Evolutionary conservation across 2,113 vertebrate genomes (phyloP), one percentile per base, ranked within the genome.

Genomic region (Pao palembangensis): DNA sequence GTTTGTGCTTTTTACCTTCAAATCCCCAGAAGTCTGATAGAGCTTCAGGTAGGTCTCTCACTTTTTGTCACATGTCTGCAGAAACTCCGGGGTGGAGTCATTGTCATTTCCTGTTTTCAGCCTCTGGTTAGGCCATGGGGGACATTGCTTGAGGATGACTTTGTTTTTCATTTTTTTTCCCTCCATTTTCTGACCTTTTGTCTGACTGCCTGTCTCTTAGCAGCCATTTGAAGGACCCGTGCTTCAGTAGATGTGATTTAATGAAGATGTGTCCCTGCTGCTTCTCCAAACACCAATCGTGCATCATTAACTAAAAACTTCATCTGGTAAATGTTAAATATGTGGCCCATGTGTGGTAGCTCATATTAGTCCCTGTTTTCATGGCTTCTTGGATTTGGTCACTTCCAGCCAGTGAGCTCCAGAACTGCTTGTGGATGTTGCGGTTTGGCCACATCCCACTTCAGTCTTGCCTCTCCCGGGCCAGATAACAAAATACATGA

Each of bases 221-320:
- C 87, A 88, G 85, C 87, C 85, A 86, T 90, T 87, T 79, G 50
- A 84, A 85, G 85, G 75, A 77, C 73, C 88, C 87, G 88, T 91
- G 86, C 88, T 88, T 85, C 85, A 87, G 87, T 90, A 89, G 87
- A 90, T 88, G 85, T 54, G 52, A 76, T 79, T 87, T 90, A 85
- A 86, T 88, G 79, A 86, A 87, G 87, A 84, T 85, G 76, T 81
- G 78, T 75, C 73, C 82, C 85, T 82, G 84, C 81, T 87, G 73
- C 68, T 79, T 75, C 79, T 85, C 73, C 75, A 82, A 86, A 59
- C 75, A 75, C 64, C 71, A 75, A 80, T 76, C 80, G 74, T 80
- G 69, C 60, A 78, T 85, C 76, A 50, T 2, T 28, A 56, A 42
- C 47, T 28, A 23, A 55, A 60, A 34, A 41, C 44, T 44, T 49